Evolutionary conservation across 2,113 vertebrate genomes (phyloP), one percentile per base, ranked within the genome.

Genomic region (Cisticola juncidis): DNA sequence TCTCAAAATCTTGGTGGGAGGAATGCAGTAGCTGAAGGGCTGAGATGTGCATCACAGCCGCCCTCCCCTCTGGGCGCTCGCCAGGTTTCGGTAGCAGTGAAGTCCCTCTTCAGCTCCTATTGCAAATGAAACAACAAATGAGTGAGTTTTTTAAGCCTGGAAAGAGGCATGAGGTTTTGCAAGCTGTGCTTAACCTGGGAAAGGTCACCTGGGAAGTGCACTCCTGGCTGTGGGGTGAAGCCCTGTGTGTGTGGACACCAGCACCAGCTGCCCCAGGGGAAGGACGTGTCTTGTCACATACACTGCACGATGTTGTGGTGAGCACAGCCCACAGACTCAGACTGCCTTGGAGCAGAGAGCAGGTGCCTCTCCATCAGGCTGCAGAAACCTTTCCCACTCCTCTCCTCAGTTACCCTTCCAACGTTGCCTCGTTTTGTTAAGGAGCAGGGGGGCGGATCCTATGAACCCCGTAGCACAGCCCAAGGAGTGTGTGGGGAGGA

Each of bases 241-340:
- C 42, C 4, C 0, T 31, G 1, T 4, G 26, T 22, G 33, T 14
- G 18, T 11, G 54, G 45, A 53, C 51, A 82, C 9, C 40, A 76
- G 13, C 23, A 25, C 13, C 31, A n/a, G 81, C 26, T 0, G 18
- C 35, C 44, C 28, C 47, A 60, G 29, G 38, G 31, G 19, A 81
- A 73, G 28, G 69, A 81, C 1, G 0, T 1, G 9, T 36, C 38
- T 61, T 3, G 0, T 56, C 45, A 14, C 54, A 81, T 40, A 9
- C 36, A n/a, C n/a, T 78, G 71, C 45, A 38, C 0, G 1, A 3
- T 3, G 6, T 35, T 31, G 33, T 6, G 14, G 10, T 1, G 6
- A 81, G 64, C 2, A 3, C 31, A 81, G 70, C 57, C 50, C 60
- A 20, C 0, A 2, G 56, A 40, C 28, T 7, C 0, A 0, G 77